Evolutionary conservation across 2,888 invertebrate genomes (phyloP), one percentile per base, ranked within the genome.

Genomic region (Rutpela maculata): DNA sequence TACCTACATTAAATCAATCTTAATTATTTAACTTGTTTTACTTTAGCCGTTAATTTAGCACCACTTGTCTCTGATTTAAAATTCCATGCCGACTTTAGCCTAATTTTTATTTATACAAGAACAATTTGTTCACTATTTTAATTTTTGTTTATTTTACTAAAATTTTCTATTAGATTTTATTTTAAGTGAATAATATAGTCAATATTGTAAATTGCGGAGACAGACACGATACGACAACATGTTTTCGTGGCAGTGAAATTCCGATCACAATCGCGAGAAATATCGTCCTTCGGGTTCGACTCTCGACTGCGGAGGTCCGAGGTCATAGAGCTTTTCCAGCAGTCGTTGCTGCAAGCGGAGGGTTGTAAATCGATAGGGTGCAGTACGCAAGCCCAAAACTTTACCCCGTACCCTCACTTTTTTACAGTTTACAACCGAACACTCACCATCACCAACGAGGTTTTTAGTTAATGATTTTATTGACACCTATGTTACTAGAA

Each of bases 311-410:
- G 91, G 80, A 82, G 80, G 76, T 77, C 79, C 82, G 83, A 83
- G 85, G 85, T 91, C 91, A 92, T 90, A 91, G 90, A 91, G 90
- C 90, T 91, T 91, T 91, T 91, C 91, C 91, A 91, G 90, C 89
- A 90, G 90, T 90, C 78, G 76, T 43, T 43, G 70, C 90, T 90
- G 91, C 90, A 90, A 89, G 89, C 86, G 87, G 82, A 74, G 77
- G 73, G 80, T 79, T 84, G 84, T 82, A 80, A 79, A 84, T 82
- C 84, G 83, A 83, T 84, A 83, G 80, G 77, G 63, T 72, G 76
- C 78, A 83, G 78, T 79, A 84, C 84, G 84, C 82, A 81, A 79
- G 80, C 81, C 75, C 84, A 76, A 78, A 78, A 78, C 74, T 78
- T 55, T 74, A 55, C 74, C 74, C 90, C 79, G 76, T 76, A 59